A percentile compares a stretch with the other conserved stretches of the same genome.
These are phyloP conservation scores for Psittacula derbiana DNA, from an alignment of 2,797 vertebrate species.

Conservation along the genomic window DNA sequence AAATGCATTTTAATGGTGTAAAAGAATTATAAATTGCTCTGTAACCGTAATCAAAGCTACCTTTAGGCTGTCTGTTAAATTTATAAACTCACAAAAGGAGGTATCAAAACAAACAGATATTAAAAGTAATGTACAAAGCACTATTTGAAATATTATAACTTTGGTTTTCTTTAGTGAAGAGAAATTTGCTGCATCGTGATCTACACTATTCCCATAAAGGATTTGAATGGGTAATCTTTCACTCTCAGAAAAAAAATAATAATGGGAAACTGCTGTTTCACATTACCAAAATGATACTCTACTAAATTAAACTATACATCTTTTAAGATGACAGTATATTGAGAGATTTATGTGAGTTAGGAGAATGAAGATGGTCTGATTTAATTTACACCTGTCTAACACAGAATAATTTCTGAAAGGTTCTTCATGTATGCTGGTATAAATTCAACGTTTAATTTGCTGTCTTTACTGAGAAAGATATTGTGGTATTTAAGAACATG, in stretches of 20 bases:
- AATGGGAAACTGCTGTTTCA: neutral
- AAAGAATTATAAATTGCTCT: neutral
- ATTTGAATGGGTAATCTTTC: neutral
- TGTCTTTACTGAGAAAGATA: neutral
- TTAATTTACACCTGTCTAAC: neutral
- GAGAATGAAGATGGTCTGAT: neutral
- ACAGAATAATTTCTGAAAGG: neutral
- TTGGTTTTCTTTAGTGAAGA: neutral
- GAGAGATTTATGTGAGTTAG: neutral
- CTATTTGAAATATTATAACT: neutral
- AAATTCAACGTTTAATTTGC: neutral
- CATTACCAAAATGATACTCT: neutral
- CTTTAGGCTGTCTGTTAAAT: neutral
- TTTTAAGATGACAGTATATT: neutral
- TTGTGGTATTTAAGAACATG: neutral
- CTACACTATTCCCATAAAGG: neutral
- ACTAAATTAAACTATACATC: constrained; percentile 32
- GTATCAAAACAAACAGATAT: neutral
- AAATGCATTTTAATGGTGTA: neutral
- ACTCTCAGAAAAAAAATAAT: constrained; percentile 2
- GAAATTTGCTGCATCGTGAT: neutral
- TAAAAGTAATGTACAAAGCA: neutral
- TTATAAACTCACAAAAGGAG: neutral
- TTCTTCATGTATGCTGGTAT: neutral
- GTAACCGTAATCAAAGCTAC: neutral